These are phyloP conservation scores for Lasioglossum oenotherae DNA, from an alignment of 2,888 invertebrate genomes.

Conservation along the genomic window DNA sequence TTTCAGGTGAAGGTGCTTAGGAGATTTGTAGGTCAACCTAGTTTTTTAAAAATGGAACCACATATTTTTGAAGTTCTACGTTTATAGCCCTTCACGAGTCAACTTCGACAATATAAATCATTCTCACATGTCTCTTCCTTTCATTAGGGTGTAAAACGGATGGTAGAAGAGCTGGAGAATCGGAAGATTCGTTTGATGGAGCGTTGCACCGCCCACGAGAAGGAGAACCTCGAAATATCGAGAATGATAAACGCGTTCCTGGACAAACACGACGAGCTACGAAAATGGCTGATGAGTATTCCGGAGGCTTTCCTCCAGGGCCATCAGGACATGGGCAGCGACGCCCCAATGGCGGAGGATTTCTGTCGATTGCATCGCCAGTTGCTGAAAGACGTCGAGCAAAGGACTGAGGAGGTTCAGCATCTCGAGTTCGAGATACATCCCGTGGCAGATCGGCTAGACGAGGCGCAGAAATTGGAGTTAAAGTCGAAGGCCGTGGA, in stretches of 20 bases:
- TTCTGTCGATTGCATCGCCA: conserved; percentile 91
- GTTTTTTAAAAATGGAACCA: no score
- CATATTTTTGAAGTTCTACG: no score
- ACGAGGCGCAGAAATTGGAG: conserved; percentile 88
- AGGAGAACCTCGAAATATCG: conserved; percentile 89
- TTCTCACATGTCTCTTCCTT: not conserved
- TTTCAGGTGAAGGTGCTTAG: no score
- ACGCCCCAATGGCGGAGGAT: conserved; percentile 88
- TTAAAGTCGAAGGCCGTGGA: conserved; percentile 88
- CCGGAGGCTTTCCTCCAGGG: conserved; percentile 90
- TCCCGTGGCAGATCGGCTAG: conserved; percentile 87
- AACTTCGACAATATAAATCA: no score
- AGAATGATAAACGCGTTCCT: conserved; percentile 89
- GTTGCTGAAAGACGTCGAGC: conserved; percentile 89
- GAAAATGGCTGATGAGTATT: conserved; percentile 90
- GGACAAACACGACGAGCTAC: conserved; percentile 89
- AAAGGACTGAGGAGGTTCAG: conserved; percentile 87
- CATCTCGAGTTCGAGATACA: conserved; percentile 84
- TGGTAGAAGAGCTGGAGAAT: conserved; percentile 91
- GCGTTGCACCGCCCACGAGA: conserved; percentile 88
- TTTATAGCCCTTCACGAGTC: no score
- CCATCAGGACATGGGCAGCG: conserved; percentile 91
- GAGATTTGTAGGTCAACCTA: no score
- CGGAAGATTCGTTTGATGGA: conserved; percentile 88
- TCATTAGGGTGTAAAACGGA: conserved; percentile 86